Conservation (phyloP, 2,113 vertebrate genomes). For the Perca schrenkii region DNA sequence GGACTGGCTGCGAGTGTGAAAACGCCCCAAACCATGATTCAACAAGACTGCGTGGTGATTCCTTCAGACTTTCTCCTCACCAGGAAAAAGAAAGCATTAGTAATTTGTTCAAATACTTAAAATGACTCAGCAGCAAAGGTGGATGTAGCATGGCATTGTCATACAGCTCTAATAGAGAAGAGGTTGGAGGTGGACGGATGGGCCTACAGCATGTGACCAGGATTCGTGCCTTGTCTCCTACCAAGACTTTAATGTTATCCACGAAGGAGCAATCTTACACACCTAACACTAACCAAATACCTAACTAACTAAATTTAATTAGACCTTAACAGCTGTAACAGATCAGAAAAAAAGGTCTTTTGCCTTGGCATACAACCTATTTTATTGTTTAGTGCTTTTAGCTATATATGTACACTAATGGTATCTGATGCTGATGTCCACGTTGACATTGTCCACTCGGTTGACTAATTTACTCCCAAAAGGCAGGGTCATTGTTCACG, state of each 20-base stretch:
- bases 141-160: not conserved
- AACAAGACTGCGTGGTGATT: conserved; percentile 5
- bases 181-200: not conserved
- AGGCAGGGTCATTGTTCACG: not conserved
- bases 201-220: not conserved
- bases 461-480: not conserved
- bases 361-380: not conserved
- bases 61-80: not conserved
- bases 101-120: not conserved
- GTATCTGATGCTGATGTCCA: not conserved
- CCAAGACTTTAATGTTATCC: not conserved
- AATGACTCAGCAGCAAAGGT: not conserved
- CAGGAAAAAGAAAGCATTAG: not conserved
- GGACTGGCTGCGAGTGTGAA: conserved; percentile 40
- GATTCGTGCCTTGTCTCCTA: not conserved
- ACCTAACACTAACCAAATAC: not conserved
- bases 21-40: conserved; percentile 36
- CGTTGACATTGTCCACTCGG: not conserved
- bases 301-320: too few relatives aligned
- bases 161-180: not conserved
- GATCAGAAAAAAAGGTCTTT: too few relatives aligned
- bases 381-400: not conserved
- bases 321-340: too few relatives aligned
- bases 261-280: too few relatives aligned
- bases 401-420: not conserved